These are phyloP conservation scores for Pycnomerus fuliginosus DNA, from an alignment of 2,888 invertebrate species.

Conservation along the genomic window DNA sequence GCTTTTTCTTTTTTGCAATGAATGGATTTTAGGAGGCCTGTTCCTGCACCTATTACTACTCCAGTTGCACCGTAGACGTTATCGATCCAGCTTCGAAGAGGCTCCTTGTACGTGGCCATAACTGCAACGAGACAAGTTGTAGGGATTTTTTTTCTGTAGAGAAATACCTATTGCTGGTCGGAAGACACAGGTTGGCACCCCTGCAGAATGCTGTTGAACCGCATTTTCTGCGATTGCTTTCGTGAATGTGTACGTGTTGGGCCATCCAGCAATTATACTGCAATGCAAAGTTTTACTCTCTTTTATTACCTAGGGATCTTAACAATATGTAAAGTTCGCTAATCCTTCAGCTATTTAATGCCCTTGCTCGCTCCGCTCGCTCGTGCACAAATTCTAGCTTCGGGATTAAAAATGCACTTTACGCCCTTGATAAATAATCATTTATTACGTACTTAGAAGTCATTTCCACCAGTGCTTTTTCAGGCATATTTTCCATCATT, in stretches of 20 bases:
- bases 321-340: no score
- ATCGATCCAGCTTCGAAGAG: conserved; percentile 80
- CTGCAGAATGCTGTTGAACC: conserved; percentile 55
- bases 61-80: conserved; percentile 83
- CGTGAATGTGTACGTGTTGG: conserved; percentile 72
- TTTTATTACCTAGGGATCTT: no score
- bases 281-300: conserved; percentile 36
- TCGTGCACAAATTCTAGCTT: no score
- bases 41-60: conserved; percentile 26
- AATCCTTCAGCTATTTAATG: no score
- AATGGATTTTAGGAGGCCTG: conserved; percentile 41
- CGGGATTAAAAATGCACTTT: no score
- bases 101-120: conserved; percentile 64
- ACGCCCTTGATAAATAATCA: background rate
- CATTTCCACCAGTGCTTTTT: conserved; percentile 45
- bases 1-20: conserved; percentile 62
- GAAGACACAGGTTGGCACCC: conserved; percentile 64
- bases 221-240: conserved; percentile 69
- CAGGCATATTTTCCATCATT: conserved; percentile 40
- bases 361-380: no score
- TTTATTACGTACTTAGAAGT: conserved; percentile 39
- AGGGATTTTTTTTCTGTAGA: background rate
- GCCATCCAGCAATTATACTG: conserved; percentile 57
- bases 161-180: conserved; percentile 63
- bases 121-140: conserved; percentile 36